phyloP scores from a whole-genome alignment of 2,888 invertebrate genomes.

The Xestoiulus laeticollis region DNA sequence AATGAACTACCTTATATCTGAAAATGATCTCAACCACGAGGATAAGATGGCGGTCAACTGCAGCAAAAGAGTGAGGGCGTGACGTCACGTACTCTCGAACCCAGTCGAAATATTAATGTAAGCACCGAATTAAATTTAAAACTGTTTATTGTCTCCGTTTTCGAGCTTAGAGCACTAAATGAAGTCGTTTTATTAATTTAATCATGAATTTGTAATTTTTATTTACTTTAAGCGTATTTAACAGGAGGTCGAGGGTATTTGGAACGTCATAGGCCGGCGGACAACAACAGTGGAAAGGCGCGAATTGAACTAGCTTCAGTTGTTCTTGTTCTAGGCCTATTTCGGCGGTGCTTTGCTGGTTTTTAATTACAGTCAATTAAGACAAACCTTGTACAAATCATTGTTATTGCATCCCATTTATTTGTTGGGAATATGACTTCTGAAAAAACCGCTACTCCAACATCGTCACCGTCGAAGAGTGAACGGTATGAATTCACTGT shows the following conservation, averaged over 20 bases:
- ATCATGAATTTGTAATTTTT: background rate
- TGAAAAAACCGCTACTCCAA: conserved; percentile 35
- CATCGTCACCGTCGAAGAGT: conserved; percentile 51
- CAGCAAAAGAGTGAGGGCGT: background rate
- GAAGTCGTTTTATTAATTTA: background rate
- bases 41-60: conserved; percentile 44
- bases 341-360: background rate
- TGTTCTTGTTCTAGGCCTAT: background rate
- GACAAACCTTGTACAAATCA: no score
- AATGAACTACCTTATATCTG: background rate
- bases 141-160: background rate
- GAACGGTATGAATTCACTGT: conserved; percentile 47
- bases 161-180: background rate
- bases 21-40: conserved; percentile 39
- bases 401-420: background rate
- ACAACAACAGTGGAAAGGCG: background rate
- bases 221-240: background rate
- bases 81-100: conserved; percentile 34
- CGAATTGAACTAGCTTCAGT: background rate
- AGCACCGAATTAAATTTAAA: background rate
- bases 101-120: background rate
- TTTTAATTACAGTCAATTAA: no score
- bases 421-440: conserved; percentile 15
- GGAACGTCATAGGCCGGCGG: background rate
- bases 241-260: background rate